These are phyloP conservation scores for Volucella zonaria DNA, from an alignment of 2,888 invertebrate species.

Conservation along the genomic window DNA sequence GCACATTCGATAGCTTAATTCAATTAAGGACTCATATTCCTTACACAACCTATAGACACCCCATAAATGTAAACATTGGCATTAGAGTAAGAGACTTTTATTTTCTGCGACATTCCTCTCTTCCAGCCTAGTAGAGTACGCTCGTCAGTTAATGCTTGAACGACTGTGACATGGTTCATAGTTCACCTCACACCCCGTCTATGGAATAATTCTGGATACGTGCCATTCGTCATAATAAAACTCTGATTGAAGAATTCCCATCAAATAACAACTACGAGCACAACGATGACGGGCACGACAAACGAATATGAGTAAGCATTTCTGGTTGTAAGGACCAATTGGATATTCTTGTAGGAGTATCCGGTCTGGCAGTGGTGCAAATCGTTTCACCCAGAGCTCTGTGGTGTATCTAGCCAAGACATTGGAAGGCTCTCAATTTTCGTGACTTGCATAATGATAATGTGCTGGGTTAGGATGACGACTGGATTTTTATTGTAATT, in stretches of 20 bases:
- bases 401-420: conserved; percentile 20
- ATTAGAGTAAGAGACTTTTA: conserved; percentile 2
- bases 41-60: conserved; percentile 10
- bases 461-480: conserved; percentile 51
- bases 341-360: conserved; percentile 26
- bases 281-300: conserved; percentile 19
- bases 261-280: conserved; percentile 31
- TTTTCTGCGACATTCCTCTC: background rate
- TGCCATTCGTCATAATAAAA: conserved; percentile 60
- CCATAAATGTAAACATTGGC: conserved; percentile 38
- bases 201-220: conserved; percentile 39
- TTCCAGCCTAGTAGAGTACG: conserved; percentile 13
- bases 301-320: conserved; percentile 53
- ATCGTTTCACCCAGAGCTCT: conserved; percentile 7
- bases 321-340: conserved; percentile 9
- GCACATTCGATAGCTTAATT: conserved; percentile 56
- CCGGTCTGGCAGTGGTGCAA: conserved; percentile 29
- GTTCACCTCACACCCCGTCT: background rate
- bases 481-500: conserved; percentile 55
- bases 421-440: conserved; percentile 58
- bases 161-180: background rate
- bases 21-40: conserved; percentile 58
- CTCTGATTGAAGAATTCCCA: conserved; percentile 47
- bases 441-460: conserved; percentile 60
- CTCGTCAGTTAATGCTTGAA: conserved; percentile 26